phyloP scores from a whole-genome alignment of 2,888 invertebrate species.

The Sabatieria punctata region DNA sequence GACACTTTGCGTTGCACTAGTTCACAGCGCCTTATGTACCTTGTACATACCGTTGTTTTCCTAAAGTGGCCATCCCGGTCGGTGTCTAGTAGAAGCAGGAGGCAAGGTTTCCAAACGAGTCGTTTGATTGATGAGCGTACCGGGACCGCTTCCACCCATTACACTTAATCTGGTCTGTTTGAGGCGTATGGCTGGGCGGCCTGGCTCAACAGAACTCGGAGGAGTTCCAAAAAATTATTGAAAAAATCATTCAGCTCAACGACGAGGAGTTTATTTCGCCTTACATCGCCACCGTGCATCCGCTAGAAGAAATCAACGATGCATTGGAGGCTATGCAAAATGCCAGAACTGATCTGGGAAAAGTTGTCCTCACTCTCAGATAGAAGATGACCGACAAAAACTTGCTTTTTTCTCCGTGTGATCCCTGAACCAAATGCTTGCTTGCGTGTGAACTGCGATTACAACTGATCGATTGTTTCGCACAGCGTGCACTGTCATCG shows the following conservation, averaged over 20 bases:
- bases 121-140: no score
- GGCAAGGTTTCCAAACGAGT: no score
- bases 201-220: slow-evolving; percentile 11
- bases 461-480: no score
- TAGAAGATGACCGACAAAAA: not conserved
- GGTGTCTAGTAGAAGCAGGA: no score
- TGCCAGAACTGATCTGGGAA: slow-evolving; percentile 1
- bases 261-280: slow-evolving; percentile 47
- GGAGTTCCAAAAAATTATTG: slow-evolving; percentile 21
- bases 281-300: slow-evolving; percentile 41
- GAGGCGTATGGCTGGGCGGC: slow-evolving; percentile 16
- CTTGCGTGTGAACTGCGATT: no score
- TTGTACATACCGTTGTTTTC: no score
- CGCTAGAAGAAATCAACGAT: slow-evolving; percentile 35
- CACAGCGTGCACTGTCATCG: no score
- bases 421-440: not conserved
- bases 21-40: no score
- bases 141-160: no score
- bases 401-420: not conserved
- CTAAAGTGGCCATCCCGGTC: no score
- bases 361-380: not conserved
- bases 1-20: no score
- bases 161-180: not conserved
- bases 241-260: slow-evolving; percentile 45
- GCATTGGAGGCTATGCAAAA: slow-evolving; percentile 1